phyloP scores from a whole-genome alignment of 2,888 invertebrate genomes.

The Syritta pipiens region DNA sequence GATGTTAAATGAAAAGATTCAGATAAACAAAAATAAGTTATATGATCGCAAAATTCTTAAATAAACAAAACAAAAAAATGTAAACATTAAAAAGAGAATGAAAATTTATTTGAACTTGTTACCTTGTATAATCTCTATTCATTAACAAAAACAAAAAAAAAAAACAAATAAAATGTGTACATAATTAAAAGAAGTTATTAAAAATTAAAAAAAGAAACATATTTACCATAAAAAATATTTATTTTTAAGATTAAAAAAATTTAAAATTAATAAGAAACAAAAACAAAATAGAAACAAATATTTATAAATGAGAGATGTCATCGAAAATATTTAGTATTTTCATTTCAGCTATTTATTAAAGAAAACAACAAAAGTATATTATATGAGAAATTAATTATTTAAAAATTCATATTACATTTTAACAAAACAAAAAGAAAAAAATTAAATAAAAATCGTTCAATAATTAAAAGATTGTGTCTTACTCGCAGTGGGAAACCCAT shows the following conservation, averaged over 20 bases:
- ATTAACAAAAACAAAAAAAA: conserved; percentile 21
- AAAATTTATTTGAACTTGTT: conserved; percentile 36
- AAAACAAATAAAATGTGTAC: conserved; percentile 32
- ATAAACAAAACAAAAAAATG: too few species aligned
- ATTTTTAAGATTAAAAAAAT: conserved; percentile 56
- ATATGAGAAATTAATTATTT: conserved; percentile 58
- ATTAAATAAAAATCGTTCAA: conserved; percentile 57
- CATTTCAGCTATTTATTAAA: conserved; percentile 66
- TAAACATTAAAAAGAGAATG: conserved; percentile 12
- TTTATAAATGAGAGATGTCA: conserved; percentile 64
- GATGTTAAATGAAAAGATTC: conserved; percentile 45
- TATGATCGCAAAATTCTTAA: conserved; percentile 30
- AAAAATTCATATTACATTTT: conserved; percentile 68
- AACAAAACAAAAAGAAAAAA: conserved; percentile 48
- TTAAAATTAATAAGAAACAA: conserved; percentile 18
- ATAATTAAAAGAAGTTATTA: conserved; percentile 15
- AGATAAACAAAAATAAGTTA: too few species aligned
- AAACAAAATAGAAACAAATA: conserved; percentile 48
- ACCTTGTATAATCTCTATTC: conserved; percentile 35
- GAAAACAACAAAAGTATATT: conserved; percentile 31
- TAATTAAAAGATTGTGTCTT: conserved; percentile 20
- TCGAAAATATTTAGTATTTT: conserved; percentile 69
- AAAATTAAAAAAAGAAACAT: conserved; percentile 26
- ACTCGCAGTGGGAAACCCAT: too few species aligned
- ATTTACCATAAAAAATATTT: conserved; percentile 58